Evolutionary conservation across 1,140 invertebrate genomes (phyloP).

Genomic region (Coelopa frigida): DNA sequence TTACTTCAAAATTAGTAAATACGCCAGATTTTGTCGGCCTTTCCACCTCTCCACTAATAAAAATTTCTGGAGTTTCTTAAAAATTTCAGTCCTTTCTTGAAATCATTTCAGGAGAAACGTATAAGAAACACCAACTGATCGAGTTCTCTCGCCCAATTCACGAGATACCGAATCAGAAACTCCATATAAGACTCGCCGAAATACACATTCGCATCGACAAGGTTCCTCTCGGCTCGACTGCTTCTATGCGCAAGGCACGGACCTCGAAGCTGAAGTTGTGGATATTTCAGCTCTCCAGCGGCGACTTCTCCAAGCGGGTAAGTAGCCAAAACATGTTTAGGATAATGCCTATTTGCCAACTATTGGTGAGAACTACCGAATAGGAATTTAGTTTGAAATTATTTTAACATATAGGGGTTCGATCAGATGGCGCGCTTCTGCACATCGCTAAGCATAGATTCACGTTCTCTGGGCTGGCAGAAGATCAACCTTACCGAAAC

Average conservation of each 20-base stretch:
- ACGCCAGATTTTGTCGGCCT: too few relatives aligned
- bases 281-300: conserved; percentile 29
- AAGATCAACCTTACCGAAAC: conserved; percentile 75
- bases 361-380: background rate
- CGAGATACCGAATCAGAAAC: conserved; percentile 50
- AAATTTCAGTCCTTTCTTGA: too few relatives aligned
- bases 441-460: conserved; percentile 60
- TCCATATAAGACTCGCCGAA: conserved; percentile 30
- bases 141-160: conserved; percentile 64
- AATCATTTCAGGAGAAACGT: conserved; percentile 56
- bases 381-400: background rate
- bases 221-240: background rate
- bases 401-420: conserved; percentile 46
- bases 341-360: background rate
- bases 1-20: too few relatives aligned
- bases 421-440: conserved; percentile 58
- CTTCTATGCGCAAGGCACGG: background rate
- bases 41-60: too few relatives aligned
- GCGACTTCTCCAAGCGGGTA: conserved; percentile 11
- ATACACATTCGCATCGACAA: conserved; percentile 39
- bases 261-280: conserved; percentile 29
- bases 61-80: too few relatives aligned
- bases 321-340: background rate
- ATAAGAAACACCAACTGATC: conserved; percentile 76
- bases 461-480: conserved; percentile 71